Percentiles rank a stretch among this genome's conserved stretches.
These are phyloP conservation scores for Holothuria leucospilota DNA, from an alignment of 53 echinoderm and acorn worm species.

Conservation along the genomic window DNA sequence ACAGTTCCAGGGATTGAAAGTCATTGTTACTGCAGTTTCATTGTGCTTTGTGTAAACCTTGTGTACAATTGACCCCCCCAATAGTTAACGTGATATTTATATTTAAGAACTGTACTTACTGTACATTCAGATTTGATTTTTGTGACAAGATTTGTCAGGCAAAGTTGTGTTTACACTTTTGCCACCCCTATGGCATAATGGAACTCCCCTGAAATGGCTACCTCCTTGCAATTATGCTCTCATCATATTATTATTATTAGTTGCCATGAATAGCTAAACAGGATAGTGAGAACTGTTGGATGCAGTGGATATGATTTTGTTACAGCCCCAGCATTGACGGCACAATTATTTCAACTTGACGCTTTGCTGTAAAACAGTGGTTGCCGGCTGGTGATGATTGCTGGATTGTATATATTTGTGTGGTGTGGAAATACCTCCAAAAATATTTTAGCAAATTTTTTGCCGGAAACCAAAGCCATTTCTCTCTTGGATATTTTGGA, in stretches of 20 bases:
- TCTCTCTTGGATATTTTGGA: slow-evolving; percentile 3
- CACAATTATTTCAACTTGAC: slow-evolving; percentile 43
- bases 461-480: neutral
- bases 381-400: slow-evolving; percentile 29
- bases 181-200: slow-evolving; percentile 22
- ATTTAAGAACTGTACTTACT: too few species aligned
- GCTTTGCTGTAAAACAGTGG: slow-evolving; percentile 39
- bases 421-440: neutral
- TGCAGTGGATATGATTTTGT: slow-evolving; percentile 47
- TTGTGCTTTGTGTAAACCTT: too few species aligned
- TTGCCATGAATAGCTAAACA: slow-evolving; percentile 56
- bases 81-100: too few species aligned
- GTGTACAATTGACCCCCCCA: too few species aligned
- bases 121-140: too few species aligned
- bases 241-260: slow-evolving; percentile 53
- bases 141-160: too few species aligned
- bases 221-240: slow-evolving; percentile 39
- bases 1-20: too few species aligned
- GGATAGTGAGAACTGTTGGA: slow-evolving; percentile 14
- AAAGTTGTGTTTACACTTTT: too few species aligned
- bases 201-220: slow-evolving; percentile 48
- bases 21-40: too few species aligned
- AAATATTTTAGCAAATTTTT: slow-evolving; percentile 1
- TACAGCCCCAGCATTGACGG: slow-evolving; percentile 59
- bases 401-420: slow-evolving; percentile 13